Evolutionary conservation across 1,140 invertebrate genomes (phyloP).

Genomic region (Tribolium castaneum): DNA sequence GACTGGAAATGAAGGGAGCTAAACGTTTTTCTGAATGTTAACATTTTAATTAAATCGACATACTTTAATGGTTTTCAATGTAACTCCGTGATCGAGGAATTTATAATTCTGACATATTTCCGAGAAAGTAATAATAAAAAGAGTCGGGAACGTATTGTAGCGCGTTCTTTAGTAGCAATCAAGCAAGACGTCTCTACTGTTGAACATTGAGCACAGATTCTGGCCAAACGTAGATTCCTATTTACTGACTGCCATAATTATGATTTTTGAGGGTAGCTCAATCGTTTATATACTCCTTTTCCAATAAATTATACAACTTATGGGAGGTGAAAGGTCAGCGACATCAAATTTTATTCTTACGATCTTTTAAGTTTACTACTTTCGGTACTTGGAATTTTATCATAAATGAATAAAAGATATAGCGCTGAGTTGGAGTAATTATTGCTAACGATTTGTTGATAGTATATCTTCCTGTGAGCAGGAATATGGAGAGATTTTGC

Average conservation of each 20-base stretch:
- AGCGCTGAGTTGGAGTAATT: neutral
- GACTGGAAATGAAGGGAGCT: no score
- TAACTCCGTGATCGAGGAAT: neutral
- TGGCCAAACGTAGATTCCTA: neutral
- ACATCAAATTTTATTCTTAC: neutral
- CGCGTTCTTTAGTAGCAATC: constrained; percentile 48
- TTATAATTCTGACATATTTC: neutral
- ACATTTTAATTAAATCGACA: neutral
- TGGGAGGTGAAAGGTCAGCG: constrained; percentile 4
- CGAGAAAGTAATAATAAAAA: constrained; percentile 19
- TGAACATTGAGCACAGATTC: constrained; percentile 11
- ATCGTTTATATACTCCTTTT: neutral
- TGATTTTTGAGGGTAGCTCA: neutral
- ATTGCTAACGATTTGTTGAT: neutral
- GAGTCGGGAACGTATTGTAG: constrained; percentile 13
- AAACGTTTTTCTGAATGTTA: neutral
- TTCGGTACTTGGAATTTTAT: constrained; percentile 18
- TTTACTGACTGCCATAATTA: neutral
- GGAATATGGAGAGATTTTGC: neutral
- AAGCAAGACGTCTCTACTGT: constrained; percentile 41
- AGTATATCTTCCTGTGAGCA: neutral
- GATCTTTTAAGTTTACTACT: constrained; percentile 1
- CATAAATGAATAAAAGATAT: constrained; percentile 24
- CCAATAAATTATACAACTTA: constrained; percentile 12
- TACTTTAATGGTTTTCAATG: neutral